Evolutionary conservation across 2,888 invertebrate species (phyloP), one percentile per base, ranked within the genome.

Genomic region (Ochropleura leucogaster): DNA sequence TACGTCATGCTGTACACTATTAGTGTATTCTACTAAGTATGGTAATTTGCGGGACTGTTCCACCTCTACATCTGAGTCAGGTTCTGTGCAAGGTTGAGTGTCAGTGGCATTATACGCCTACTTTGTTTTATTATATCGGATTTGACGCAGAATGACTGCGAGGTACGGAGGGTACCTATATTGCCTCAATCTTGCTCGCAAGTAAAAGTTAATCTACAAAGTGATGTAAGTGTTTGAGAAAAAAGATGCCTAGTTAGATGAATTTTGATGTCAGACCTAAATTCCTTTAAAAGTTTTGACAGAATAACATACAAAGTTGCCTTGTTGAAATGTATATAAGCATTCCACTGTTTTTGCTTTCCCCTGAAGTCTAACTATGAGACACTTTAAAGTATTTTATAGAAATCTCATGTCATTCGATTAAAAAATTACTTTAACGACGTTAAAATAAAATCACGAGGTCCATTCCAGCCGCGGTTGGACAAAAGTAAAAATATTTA

Each of bases 401-500:
- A 40, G 44, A 51, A 68, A 18, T 0, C 20, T 12, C 20, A 42
- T 44, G 47, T 20, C 18, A 20, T 8, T 30, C 14, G 12, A 14
- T 57, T 44, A 5, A 60, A 60, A 57, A 71, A 72, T 47, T 75
- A 44, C 18, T 67, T 46, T 30, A 60, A 64, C 59, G 30, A 55
- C 18, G 12, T 14, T n/a, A 57, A 51, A 55, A 77, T 70, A 66
- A 74, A 83, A 70, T 42, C 62, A 60, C 16, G 57, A 16, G 44
- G 20, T 46, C 57, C 9, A 65, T 68, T 64, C n/a, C 51, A 59
- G 44, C 8, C 5, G 74, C 46, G 72, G 68, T 79, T 68, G 66
- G 65, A 79, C 66, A 74, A 79, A 81, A 77, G 74, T 81, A 82
- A 86, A 76, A 84, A 89, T 85, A 84, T 85, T 87, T 90, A 91